A percentile compares a stretch with the other conserved stretches of the same genome.
Conservation (phyloP, 2,888 invertebrate species). For the Petrolisthes cinctipes region DNA sequence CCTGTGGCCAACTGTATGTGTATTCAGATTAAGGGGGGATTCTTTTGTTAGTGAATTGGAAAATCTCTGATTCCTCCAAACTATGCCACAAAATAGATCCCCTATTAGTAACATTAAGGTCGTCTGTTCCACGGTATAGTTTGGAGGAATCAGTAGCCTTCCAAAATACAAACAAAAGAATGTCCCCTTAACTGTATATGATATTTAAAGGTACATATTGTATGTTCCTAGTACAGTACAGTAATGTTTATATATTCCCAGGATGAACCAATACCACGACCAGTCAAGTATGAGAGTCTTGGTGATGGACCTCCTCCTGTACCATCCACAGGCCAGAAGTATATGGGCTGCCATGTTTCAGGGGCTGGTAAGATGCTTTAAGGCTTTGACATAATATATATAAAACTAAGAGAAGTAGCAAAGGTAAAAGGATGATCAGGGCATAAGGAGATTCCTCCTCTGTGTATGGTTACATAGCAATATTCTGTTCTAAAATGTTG, state of each 20-base stretch:
- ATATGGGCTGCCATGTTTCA: conserved; percentile 63
- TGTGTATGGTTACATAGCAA: too few species aligned
- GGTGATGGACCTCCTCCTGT: conserved; percentile 59
- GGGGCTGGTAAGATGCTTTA: conserved; percentile 49
- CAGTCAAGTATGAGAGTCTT: conserved; percentile 50
- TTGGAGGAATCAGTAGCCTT: too few species aligned
- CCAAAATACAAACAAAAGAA: too few species aligned
- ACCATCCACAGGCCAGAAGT: conserved; percentile 56
- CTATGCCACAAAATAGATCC: too few species aligned
- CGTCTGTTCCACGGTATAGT: too few species aligned
- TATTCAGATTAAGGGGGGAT: too few species aligned
- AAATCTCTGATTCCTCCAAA: too few species aligned
- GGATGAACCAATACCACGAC: conserved; percentile 49
- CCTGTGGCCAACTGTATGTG: too few species aligned
- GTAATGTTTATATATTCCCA: neutral
- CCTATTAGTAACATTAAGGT: too few species aligned
- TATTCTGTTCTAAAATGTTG: too few species aligned
- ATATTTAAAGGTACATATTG: neutral
- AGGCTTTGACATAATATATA: neutral
- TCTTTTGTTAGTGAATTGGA: too few species aligned
- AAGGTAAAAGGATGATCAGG: neutral
- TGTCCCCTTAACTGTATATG: neutral
- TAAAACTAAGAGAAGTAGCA: neutral
- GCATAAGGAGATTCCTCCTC: neutral
- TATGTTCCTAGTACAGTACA: neutral